Base-by-base conservation (phyloP, 1,140 invertebrate genomes). In the Pomacea maculata region DNA sequence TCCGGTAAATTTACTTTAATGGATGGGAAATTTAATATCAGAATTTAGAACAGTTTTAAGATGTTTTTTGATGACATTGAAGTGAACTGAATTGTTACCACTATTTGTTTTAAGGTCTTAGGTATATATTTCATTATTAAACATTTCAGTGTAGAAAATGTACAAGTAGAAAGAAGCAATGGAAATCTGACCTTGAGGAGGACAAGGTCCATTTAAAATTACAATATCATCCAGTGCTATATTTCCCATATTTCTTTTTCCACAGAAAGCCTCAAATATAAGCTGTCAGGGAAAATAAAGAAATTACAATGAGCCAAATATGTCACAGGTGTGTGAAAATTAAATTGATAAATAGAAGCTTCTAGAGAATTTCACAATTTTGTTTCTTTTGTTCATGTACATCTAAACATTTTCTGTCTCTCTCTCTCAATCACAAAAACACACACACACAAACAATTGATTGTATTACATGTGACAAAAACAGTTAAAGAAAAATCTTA, bases 191-290 rank as follows among this genome's bases (percentile, higher is more conserved):
- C 84, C 80, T 79, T 84, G 79, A 55, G 79, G 57, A 82, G 82
- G 82, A 61, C 82, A 83, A 17, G 68, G 29, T 52, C 87, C 87
- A 57, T 85, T 85, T 29, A 79, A 75, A 64, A 88, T 84, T 8
- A 63, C 45, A 34, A 89, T 85, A 75, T 90, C 88, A 83, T 90
- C 89, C 79, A 90, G 84, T 19, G 87, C 86, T 67, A 90, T 87
- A 79, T 87, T 87, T 57, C 85, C 85, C 11, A 80, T 54, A 19
- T 76, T 81, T 29, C 82, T 75, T 54, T 45, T 82, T 19, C 83
- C 82, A 34, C 73, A 68, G 10, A 77, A 8, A 57, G 78, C 85
- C 70, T 84, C 73, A 52, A 86, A 75, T 21, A 82, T 67, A 10
- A 86, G 25, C 76, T 78, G 73, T n/a, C 74, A 45, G 34, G 78